Conservation (phyloP, 2,113 vertebrate species). For the Spheniscus mendiculus region DNA sequence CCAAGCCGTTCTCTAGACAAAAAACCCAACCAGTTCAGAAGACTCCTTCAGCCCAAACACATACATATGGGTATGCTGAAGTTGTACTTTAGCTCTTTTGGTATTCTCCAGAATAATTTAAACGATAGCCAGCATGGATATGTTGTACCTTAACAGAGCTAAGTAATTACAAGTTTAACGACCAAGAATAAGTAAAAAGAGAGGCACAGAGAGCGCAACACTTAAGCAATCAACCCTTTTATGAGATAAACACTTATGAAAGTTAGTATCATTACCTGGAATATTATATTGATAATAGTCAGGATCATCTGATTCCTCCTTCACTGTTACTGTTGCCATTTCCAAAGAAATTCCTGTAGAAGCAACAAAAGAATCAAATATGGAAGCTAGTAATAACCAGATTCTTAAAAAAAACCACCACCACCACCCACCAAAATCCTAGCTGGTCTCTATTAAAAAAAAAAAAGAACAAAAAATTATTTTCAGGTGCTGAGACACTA, state of each 20-base stretch:
- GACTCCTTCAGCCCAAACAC: not conserved
- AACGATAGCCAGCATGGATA: not conserved
- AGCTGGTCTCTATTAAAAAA: not conserved
- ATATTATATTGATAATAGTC: conserved; percentile 74
- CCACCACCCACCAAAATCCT: not conserved
- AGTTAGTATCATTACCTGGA: conserved; percentile 66
- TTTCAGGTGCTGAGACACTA: not conserved
- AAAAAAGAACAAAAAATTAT: fast-evolving
- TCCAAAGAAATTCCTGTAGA: conserved; percentile 68
- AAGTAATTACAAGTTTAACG: not conserved
- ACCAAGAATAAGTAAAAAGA: not conserved
- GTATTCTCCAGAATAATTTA: not conserved
- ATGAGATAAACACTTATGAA: not conserved
- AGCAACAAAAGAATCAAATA: not conserved
- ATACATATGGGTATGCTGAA: not conserved
- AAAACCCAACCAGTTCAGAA: not conserved
- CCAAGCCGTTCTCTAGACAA: not conserved
- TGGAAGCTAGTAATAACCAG: not conserved
- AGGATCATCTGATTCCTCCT: conserved; percentile 77
- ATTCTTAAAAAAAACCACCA: not conserved
- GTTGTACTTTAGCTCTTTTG: not conserved
- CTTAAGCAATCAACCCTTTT: not conserved
- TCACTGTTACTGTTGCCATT: conserved; percentile 65
- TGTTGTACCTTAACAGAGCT: not conserved
- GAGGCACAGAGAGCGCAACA: not conserved